Conservation (phyloP, 2,113 vertebrate species). For the Cacatua alba region DNA sequence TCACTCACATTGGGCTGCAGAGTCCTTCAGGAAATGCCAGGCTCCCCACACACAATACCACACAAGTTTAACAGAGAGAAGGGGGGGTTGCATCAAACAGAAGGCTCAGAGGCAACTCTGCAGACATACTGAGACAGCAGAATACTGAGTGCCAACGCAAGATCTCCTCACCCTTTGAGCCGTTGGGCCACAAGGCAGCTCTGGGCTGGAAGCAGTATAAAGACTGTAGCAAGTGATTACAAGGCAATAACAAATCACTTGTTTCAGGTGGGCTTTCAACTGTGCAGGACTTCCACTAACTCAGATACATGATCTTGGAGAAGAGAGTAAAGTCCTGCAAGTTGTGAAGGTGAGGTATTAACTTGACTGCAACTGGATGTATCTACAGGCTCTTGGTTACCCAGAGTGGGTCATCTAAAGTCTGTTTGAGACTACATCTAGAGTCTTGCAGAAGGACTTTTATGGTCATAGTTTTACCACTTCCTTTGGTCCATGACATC, state of each 20-base stretch:
- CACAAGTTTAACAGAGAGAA: neutral
- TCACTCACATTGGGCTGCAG: accelerated
- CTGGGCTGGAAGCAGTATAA: neutral
- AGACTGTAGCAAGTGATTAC: neutral
- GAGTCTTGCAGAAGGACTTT: neutral
- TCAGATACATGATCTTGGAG: accelerated
- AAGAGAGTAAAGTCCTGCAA: neutral
- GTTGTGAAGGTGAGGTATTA: neutral
- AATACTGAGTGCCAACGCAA: neutral
- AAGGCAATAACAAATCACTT: accelerated
- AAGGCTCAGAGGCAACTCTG: neutral
- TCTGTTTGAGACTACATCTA: neutral
- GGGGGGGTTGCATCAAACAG: neutral
- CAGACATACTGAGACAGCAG: neutral
- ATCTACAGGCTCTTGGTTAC: neutral
- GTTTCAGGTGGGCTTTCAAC: neutral
- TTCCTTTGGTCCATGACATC: neutral
- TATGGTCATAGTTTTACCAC: neutral
- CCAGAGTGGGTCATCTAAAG: neutral
- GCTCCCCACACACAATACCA: neutral
- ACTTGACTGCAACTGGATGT: accelerated
- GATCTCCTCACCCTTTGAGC: neutral
- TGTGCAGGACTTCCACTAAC: neutral
- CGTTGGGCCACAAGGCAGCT: neutral
- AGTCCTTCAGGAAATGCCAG: neutral